phyloP scores from a whole-genome alignment of 2,888 invertebrate species.

The Galerucella pusilla region DNA sequence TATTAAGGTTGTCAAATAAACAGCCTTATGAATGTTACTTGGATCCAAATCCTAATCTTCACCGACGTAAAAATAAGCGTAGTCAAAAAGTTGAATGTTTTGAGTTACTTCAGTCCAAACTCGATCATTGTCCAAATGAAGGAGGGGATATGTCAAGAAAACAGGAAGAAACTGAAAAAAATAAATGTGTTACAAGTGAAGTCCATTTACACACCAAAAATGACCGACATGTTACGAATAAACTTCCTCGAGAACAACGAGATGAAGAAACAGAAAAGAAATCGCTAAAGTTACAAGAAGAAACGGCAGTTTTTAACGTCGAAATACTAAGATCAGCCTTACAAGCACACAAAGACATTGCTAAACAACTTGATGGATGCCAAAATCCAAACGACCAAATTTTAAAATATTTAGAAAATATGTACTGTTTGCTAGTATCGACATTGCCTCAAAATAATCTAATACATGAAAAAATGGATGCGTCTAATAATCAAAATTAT shows the following conservation, averaged over 20 bases:
- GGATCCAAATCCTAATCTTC: not conserved
- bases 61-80: not conserved
- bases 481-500: not conserved
- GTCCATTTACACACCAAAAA: not conserved
- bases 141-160: not conserved
- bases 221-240: not conserved
- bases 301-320: not conserved
- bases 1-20: not conserved
- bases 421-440: not conserved
- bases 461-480: not conserved
- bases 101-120: not conserved
- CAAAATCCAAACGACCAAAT: conserved; percentile 5
- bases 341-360: not conserved
- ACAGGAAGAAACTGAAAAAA: not conserved
- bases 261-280: not conserved
- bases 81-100: not conserved
- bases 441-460: conserved; percentile 1
- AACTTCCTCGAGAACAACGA: not conserved
- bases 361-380: not conserved
- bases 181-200: not conserved
- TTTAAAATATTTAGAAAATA: conserved; percentile 8
- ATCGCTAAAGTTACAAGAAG: not conserved
- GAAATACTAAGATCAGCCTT: not conserved
- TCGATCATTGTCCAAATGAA: not conserved
- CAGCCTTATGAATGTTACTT: not conserved